phyloP scores from a whole-genome alignment of 1,140 invertebrate genomes.

The Sinonovacula constricta region DNA sequence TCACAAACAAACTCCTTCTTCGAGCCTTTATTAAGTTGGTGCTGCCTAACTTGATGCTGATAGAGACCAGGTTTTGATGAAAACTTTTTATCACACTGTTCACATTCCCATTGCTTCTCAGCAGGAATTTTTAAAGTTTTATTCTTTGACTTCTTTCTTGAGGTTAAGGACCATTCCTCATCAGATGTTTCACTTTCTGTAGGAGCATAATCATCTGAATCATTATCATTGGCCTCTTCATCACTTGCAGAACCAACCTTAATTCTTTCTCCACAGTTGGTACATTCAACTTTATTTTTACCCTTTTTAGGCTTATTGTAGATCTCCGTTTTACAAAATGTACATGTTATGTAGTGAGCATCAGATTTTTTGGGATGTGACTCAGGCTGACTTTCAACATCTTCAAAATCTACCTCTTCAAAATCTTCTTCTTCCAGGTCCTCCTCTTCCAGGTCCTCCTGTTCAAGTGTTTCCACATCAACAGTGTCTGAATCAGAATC shows the following conservation, averaged over 20 bases:
- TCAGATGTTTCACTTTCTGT: too few species aligned
- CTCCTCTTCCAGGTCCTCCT: background rate
- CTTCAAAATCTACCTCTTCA: background rate
- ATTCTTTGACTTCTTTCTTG: background rate
- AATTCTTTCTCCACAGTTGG: too few species aligned
- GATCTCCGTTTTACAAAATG: too few species aligned
- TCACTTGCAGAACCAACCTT: background rate
- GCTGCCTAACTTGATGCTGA: background rate
- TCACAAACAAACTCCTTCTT: constrained; percentile 17
- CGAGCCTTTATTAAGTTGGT: too few species aligned
- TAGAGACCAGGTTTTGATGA: background rate
- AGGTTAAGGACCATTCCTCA: background rate
- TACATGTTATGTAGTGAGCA: too few species aligned
- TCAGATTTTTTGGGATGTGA: too few species aligned
- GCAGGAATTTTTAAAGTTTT: background rate
- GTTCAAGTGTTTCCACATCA: background rate
- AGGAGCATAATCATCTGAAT: background rate
- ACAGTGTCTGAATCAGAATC: background rate
- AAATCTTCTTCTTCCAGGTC: too few species aligned
- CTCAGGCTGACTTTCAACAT: background rate
- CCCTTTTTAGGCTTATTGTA: too few species aligned
- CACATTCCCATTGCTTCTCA: background rate
- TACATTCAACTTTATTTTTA: too few species aligned
- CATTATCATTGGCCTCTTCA: too few species aligned
- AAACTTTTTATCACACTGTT: constrained; percentile 10